These are phyloP conservation scores for Brachionus sp. DNA, from an alignment of 1,140 invertebrate species.

Conservation along the genomic window DNA sequence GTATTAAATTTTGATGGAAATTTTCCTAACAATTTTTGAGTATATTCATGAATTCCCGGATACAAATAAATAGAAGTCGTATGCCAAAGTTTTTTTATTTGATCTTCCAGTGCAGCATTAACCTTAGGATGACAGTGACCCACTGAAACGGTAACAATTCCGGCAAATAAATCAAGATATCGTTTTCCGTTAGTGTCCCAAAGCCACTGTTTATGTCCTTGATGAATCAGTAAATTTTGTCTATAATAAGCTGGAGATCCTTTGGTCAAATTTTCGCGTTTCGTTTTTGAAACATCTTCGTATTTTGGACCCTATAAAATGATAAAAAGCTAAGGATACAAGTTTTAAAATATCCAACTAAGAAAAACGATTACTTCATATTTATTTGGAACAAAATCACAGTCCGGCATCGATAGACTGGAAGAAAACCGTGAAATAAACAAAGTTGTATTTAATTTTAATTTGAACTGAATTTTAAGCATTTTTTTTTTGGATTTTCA, in stretches of 20 bases:
- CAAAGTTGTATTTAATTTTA: too few relatives aligned
- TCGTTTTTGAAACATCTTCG: slow-evolving; percentile 51
- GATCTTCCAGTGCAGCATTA: slow-evolving; percentile 67
- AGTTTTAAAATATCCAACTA: not conserved
- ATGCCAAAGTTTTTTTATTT: slow-evolving; percentile 80
- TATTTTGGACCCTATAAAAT: slow-evolving; percentile 53
- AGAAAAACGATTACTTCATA: not conserved
- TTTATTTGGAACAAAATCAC: not conserved
- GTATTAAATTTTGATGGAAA: slow-evolving; percentile 65
- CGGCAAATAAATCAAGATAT: slow-evolving; percentile 90
- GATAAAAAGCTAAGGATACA: not conserved
- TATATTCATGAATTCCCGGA: slow-evolving; percentile 83
- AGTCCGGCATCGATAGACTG: not conserved
- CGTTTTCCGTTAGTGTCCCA: slow-evolving; percentile 78
- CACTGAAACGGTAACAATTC: slow-evolving; percentile 93
- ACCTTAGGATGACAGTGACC: slow-evolving; percentile 95
- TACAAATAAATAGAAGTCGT: slow-evolving; percentile 85
- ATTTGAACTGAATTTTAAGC: too few relatives aligned
- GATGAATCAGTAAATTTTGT: slow-evolving; percentile 75
- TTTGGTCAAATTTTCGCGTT: slow-evolving; percentile 66
- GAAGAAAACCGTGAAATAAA: too few relatives aligned
- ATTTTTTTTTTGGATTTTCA: too few relatives aligned
- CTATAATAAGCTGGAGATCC: slow-evolving; percentile 73
- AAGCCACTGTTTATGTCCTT: slow-evolving; percentile 74
- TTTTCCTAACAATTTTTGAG: slow-evolving; percentile 72